Base-by-base conservation (phyloP, 2,888 invertebrate species). In the Drosophila pullipes region DNA sequence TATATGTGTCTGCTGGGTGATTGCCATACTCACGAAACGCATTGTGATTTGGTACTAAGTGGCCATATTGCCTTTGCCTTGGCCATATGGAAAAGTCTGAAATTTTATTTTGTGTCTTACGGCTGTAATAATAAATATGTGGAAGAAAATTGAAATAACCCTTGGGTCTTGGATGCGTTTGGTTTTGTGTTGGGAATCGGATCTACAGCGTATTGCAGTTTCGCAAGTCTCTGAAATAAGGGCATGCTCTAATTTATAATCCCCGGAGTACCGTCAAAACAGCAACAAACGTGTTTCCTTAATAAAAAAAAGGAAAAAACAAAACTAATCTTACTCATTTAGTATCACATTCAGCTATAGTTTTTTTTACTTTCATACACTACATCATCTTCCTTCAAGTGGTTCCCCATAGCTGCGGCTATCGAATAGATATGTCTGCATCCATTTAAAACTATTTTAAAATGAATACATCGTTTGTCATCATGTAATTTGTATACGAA, bases 1-100 rank as follows among this genome's bases (percentile, higher is more conserved):
- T 65, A 70, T 69, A 31, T 66, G 28, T 64, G 37, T 35, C 49
- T 47, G 47, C 18, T 68, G 66, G 61, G 61, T 64, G 73, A 67
- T 60, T 77, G 78, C 64, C 70, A 69, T 69, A 74, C 78, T 68
- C 68, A 73, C 49, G 69, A 41, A 76, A 75, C 75, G 65, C 75
- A 76, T 76, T 76, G 75, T 71, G 73, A 70, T 83, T 86, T 83
- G 81, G 83, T 78, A 83, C 83, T 86, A 86, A 84, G 73, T 52
- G 50, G n/a, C 30, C 50, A 52, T 52, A 52, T 50, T 50, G 25
- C 16, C 16, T 25, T 25, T 47, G 47, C 25, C 47, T 47, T 71
- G 74, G 71, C 74, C 82, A 85, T 82, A 76, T 79, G 70, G 57
- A 76, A 61, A 61, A 71, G 67, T 63, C 65, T 57, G 64, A 49